Evolutionary conservation across 2,797 vertebrate genomes (phyloP), one percentile per base, ranked within the genome.

Genomic region (Siniperca undulata): DNA sequence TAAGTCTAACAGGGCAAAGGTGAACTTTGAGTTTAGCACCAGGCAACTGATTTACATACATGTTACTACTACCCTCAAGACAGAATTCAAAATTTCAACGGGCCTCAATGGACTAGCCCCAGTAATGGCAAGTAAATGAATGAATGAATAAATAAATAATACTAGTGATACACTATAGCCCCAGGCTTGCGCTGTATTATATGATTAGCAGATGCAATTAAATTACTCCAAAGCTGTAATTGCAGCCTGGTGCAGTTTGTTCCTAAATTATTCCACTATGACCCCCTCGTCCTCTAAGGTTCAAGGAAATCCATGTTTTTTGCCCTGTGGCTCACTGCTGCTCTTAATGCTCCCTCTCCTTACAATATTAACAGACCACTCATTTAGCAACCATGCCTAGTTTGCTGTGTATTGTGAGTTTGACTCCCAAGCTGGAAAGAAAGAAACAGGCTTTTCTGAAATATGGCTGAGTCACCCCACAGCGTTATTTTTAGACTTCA

Each of bases 141-240:
- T 91, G 91, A 94, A 86, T 84, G 91, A 88, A 94, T 95, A 89
- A 94, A 95, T 95, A 95, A 94, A 95, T 94, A 93, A 94, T 90
- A 88, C 50, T 40, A 68, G 74, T 91, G 86, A 89, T 90, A 86
- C 56, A 82, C 87, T 86, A 80, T 88, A 89, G 86, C 94, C 91
- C 38, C 50, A 53, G 93, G 94, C 92, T 70, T 84, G 59, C 60
- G 82, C 86, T 90, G 87, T 88, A 88, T 94, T 92, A 92, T 93
- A 93, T 92, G 92, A 95, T 96, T 94, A 95, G 93, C 91, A 89
- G 89, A 91, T 88, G 87, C 90, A 94, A 93, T 94, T 94, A 93
- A 94, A 94, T 80, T 88, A 82, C 82, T 94, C 85, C 80, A 90
- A 91, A 86, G 89, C 85, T 86, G 82, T 90, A 91, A 92, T 90